phyloP scores from a whole-genome alignment of 1,140 invertebrate genomes.

The Linepithema humile region DNA sequence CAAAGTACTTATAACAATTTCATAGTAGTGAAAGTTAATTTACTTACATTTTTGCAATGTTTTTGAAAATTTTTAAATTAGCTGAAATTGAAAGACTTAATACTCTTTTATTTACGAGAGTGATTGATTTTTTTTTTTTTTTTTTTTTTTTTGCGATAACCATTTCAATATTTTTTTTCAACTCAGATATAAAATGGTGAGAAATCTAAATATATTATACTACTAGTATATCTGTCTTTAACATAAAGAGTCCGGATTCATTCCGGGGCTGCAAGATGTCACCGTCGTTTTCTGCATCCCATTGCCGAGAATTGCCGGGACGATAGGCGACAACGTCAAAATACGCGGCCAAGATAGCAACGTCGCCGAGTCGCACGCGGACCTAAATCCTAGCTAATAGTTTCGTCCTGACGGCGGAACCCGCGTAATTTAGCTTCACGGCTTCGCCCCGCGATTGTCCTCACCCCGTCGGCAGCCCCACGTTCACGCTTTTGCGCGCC shows the following conservation, averaged over 20 bases:
- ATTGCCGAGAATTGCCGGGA: slow-evolving; percentile 15
- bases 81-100: background rate
- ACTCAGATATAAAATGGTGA: too few species aligned
- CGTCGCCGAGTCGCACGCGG: slow-evolving; percentile 29
- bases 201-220: too few species aligned
- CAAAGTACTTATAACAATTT: background rate
- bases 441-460: slow-evolving; percentile 54
- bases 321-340: slow-evolving; percentile 32
- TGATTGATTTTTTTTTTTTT: background rate
- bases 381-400: slow-evolving; percentile 78
- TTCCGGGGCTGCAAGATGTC: background rate
- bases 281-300: background rate
- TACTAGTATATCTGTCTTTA: background rate
- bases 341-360: slow-evolving; percentile 35
- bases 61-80: background rate
- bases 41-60: background rate
- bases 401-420: slow-evolving; percentile 65
- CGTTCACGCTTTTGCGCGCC: slow-evolving; percentile 16
- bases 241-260: background rate
- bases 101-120: background rate
- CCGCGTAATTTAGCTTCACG: slow-evolving; percentile 77
- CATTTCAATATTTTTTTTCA: too few species aligned
- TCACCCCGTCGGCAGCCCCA: background rate
- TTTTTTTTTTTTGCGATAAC: too few species aligned
- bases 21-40: background rate